phyloP scores from a whole-genome alignment of 1,140 invertebrate species.

The Trinorchestia longiramus region DNA sequence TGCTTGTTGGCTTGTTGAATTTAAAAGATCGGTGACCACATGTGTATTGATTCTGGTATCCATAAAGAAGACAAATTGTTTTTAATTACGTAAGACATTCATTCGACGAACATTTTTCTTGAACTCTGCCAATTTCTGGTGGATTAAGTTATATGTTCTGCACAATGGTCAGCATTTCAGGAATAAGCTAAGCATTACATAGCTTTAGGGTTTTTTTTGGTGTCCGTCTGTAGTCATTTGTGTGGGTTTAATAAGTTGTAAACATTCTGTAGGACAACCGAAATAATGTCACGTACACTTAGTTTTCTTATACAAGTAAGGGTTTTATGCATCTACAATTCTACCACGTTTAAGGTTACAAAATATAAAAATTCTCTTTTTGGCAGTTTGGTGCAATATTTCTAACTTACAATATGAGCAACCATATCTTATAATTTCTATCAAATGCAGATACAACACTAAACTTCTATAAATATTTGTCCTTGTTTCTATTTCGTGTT shows the following conservation, averaged over 20 bases:
- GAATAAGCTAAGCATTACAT: background rate
- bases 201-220: background rate
- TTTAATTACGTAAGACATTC: too few relatives aligned
- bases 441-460: too few relatives aligned
- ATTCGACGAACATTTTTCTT: background rate
- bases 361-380: background rate
- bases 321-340: background rate
- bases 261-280: background rate
- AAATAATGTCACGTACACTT: background rate
- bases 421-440: too few relatives aligned
- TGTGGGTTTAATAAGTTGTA: background rate
- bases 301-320: background rate
- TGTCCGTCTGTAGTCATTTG: background rate
- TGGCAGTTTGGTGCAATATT: background rate
- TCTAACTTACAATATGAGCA: too few relatives aligned
- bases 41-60: too few relatives aligned
- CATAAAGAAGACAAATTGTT: too few relatives aligned
- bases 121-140: background rate
- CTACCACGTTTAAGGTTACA: background rate
- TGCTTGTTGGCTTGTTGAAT: too few relatives aligned
- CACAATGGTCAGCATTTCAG: background rate
- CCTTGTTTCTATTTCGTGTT: too few relatives aligned
- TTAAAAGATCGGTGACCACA: too few relatives aligned
- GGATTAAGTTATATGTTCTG: background rate
- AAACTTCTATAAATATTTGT: too few relatives aligned